Evolutionary conservation across 1,140 invertebrate species (phyloP).

Genomic region (Cydia fagiglandana): DNA sequence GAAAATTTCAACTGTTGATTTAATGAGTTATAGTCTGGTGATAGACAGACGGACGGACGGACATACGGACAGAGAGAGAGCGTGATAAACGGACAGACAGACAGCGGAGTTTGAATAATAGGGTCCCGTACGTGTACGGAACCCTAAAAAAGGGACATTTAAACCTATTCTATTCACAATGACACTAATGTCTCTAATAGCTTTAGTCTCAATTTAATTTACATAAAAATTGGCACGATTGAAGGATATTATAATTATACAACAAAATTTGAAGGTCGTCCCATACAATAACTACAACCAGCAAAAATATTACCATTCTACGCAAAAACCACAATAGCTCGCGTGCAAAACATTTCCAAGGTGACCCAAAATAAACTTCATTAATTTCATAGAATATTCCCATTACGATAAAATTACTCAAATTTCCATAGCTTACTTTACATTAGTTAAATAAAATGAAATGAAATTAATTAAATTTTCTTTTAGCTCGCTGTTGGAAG

Average conservation of each 20-base stretch:
- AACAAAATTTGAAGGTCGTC: slow-evolving; percentile 1
- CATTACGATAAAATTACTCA: not conserved
- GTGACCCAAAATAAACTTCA: not conserved
- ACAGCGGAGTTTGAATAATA: no score
- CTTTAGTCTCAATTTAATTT: not conserved
- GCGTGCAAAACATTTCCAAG: slow-evolving; percentile 13
- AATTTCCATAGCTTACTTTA: not conserved
- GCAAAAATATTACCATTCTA: not conserved
- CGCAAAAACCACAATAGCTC: not conserved
- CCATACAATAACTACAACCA: not conserved
- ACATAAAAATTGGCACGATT: not conserved
- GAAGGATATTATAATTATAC: slow-evolving; percentile 2
- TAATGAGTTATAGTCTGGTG: no score
- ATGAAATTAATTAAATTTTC: not conserved
- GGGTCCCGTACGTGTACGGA: no score
- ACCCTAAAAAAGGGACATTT: no score
- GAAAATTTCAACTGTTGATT: no score
- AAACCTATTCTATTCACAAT: not conserved
- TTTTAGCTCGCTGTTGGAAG: not conserved
- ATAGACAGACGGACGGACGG: no score
- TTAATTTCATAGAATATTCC: not conserved
- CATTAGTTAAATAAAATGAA: not conserved
- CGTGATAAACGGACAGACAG: no score
- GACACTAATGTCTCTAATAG: not conserved
- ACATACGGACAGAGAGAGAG: no score